phyloP scores from a whole-genome alignment of 2,888 invertebrate genomes.

The Thyatira batis region DNA sequence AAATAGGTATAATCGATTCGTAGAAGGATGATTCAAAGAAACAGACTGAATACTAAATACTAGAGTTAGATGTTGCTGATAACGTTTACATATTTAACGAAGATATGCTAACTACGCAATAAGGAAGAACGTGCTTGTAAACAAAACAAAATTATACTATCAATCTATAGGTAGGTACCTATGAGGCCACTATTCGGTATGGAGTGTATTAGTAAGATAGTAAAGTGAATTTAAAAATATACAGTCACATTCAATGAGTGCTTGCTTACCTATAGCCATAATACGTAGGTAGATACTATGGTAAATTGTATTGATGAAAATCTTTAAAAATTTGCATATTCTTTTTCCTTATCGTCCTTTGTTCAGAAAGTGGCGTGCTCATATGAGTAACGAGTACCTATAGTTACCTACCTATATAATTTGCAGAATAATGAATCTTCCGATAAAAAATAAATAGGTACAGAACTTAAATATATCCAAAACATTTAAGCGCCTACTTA shows the following conservation, averaged over 20 bases:
- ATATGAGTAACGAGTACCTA: conserved; percentile 1
- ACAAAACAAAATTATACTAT: conserved; percentile 12
- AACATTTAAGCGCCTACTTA: too few relatives aligned
- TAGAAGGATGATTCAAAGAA: conserved; percentile 2
- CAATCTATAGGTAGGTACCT: background rate
- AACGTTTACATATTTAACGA: conserved; percentile 2
- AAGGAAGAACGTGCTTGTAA: conserved; percentile 12
- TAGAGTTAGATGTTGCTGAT: background rate
- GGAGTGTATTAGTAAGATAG: too few relatives aligned
- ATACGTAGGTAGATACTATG: too few relatives aligned
- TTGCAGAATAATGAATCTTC: too few relatives aligned
- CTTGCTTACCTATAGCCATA: too few relatives aligned
- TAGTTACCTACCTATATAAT: background rate
- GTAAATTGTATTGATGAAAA: conserved; percentile 15
- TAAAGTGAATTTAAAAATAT: background rate
- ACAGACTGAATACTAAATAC: conserved; percentile 1
- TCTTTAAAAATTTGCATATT: conserved; percentile 46
- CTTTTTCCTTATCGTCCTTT: conserved; percentile 52
- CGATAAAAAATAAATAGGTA: too few relatives aligned
- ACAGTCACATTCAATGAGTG: background rate
- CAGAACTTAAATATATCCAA: too few relatives aligned
- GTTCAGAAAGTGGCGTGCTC: conserved; percentile 21
- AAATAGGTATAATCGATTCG: conserved; percentile 1
- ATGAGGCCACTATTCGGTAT: too few relatives aligned
- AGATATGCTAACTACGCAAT: conserved; percentile 11